phyloP scores from a whole-genome alignment of 2,113 vertebrate genomes.

The Elachura formosa region DNA sequence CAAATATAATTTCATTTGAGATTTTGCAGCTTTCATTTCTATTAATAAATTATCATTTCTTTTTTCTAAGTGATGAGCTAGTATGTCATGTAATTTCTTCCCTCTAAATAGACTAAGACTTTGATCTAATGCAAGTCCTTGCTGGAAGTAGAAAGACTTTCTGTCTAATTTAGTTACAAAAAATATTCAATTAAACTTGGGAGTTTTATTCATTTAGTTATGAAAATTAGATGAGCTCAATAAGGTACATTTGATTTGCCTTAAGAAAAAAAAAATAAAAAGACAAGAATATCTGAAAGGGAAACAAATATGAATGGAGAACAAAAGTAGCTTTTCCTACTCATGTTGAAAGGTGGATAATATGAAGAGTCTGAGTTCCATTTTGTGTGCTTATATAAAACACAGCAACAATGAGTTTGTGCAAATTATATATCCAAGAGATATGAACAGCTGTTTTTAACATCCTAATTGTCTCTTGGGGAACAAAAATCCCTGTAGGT shows the following conservation, averaged over 20 bases:
- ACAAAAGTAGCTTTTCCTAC: slow-evolving; percentile 5
- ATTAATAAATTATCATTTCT: neutral
- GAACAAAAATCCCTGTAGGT: neutral
- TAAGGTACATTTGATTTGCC: slow-evolving; percentile 48
- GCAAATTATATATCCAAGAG: neutral
- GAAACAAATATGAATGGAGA: slow-evolving; percentile 42
- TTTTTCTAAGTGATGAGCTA: slow-evolving; percentile 12
- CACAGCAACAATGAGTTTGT: neutral
- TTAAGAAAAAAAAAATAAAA: neutral
- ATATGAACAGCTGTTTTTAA: neutral
- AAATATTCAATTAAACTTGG: slow-evolving; percentile 65
- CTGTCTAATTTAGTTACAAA: slow-evolving; percentile 54
- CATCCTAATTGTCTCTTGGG: neutral
- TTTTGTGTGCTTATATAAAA: neutral
- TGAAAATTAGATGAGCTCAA: slow-evolving; percentile 69
- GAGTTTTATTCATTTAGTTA: slow-evolving; percentile 67
- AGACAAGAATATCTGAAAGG: neutral
- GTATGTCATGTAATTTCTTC: slow-evolving; percentile 23
- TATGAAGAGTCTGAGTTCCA: neutral
- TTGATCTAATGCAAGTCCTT: slow-evolving; percentile 7
- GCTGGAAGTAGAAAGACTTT: neutral
- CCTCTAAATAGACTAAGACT: slow-evolving; percentile 17
- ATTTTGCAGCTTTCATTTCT: slow-evolving; percentile 35
- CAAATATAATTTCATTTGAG: slow-evolving; percentile 38
- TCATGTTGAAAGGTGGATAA: neutral